Base-by-base conservation (phyloP, 2,797 vertebrate species). In the Spondyliosoma cantharus region DNA sequence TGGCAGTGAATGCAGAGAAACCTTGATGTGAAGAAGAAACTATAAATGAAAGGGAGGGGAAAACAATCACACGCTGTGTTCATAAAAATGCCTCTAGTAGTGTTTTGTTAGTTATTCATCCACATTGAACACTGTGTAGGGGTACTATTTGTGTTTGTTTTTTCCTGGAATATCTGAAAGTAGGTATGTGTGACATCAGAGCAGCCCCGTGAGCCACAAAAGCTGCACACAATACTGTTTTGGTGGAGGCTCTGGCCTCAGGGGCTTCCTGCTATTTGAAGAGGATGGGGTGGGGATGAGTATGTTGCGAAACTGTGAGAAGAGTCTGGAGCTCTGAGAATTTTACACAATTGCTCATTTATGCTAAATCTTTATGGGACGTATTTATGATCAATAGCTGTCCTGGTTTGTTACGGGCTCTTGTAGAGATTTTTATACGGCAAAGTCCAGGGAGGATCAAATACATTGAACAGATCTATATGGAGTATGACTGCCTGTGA, bases 211-310 rank as follows among this genome's bases (percentile, higher is more conserved):
- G 59, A 75, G 74, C 29, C 60, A 60, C 66, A 67, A 54, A 74
- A 61, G 86, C 72, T 75, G 69, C 63, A 78, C 62, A 83, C 78
- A 65, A 49, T 86, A 84, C 53, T 94, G 87, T 91, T 91, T 87
- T 77, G 79, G 77, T 76, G 64, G 72, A 84, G 67, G 59, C 79
- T 89, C 48, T 71, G 62, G 73, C 89, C 84, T 88, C 57, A 42
- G 79, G 85, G 88, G 78, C 70, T 89, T 92, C 82, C 86, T 89
- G 87, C 78, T 68, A 76, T 92, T 91, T 87, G 76, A 86, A 22
- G 73, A 84, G 58, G 43, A 85, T 61, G 64, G 71, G 81, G 45
- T 25, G 66, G 76, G 73, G 84, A 83, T 77, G 68, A 58, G 71
- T 75, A 45, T 45, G 25, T 29, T 72, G 43, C 77, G 74, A 71